Conservation (phyloP, 2,888 invertebrate genomes). For the Drosophila neutralis region DNA sequence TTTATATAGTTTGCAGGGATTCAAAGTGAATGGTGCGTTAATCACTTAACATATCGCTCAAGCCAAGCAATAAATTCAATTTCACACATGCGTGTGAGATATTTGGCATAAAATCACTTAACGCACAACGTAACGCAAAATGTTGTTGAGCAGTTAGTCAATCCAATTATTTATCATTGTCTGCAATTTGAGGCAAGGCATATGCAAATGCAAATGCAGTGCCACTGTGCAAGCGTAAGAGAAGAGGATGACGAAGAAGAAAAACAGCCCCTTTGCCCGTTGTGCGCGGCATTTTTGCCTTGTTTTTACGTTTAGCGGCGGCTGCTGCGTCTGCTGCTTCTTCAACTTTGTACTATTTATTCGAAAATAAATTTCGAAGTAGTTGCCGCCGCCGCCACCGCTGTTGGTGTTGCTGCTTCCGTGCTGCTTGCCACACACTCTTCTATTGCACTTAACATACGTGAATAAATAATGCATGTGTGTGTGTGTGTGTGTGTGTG, state of each 20-base stretch:
- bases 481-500: neutral
- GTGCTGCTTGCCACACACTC: conserved; percentile 62
- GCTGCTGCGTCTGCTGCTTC: conserved; percentile 58
- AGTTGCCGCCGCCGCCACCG: conserved; percentile 54
- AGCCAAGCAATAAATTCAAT: conserved; percentile 14
- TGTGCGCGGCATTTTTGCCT: conserved; percentile 57
- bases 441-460: conserved; percentile 64
- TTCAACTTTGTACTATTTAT: conserved; percentile 80
- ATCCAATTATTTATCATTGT: conserved; percentile 33
- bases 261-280: conserved; percentile 50
- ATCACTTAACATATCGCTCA: conserved; percentile 20
- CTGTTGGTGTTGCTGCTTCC: conserved; percentile 32
- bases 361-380: conserved; percentile 80
- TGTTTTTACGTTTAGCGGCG: conserved; percentile 64
- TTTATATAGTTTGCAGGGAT: conserved; percentile 2
- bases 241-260: conserved; percentile 13
- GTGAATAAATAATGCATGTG: conserved; percentile 18
- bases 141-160: conserved; percentile 43
- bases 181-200: conserved; percentile 21
- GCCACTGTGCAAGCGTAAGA: conserved; percentile 72
- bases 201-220: conserved; percentile 20
- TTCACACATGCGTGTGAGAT: conserved; percentile 38
- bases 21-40: conserved; percentile 27
- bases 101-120: conserved; percentile 3
- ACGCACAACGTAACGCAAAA: neutral